Evolutionary conservation across 2,113 vertebrate species (phyloP).

Genomic region (Rhizomys pruinosus): DNA sequence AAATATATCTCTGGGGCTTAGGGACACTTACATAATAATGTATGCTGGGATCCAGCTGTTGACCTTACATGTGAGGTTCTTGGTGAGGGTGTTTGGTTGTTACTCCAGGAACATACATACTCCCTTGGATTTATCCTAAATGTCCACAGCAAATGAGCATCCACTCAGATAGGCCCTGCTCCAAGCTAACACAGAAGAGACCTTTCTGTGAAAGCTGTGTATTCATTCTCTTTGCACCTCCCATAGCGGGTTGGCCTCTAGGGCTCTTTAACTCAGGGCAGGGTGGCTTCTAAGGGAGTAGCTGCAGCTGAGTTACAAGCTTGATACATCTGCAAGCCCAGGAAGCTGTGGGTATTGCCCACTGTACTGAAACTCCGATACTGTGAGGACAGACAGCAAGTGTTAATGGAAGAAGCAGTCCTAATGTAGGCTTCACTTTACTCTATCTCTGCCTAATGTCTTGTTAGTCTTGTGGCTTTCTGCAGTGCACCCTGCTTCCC

Average conservation of each 20-base stretch:
- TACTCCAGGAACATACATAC: neutral
- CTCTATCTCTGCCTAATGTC: neutral
- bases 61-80: neutral
- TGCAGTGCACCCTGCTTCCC: too few species aligned
- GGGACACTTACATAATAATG: neutral
- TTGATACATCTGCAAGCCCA: rapidly evolving
- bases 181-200: too few species aligned
- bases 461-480: too few species aligned
- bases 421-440: rapidly evolving
- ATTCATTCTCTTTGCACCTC: too few species aligned
- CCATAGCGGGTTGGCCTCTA: rapidly evolving
- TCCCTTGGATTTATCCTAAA: too few species aligned
- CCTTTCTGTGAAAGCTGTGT: rapidly evolving
- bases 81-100: neutral
- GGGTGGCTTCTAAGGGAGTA: too few species aligned
- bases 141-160: neutral
- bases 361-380: neutral
- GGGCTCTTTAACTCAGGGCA: rapidly evolving
- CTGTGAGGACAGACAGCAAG: rapidly evolving
- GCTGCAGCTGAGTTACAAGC: neutral
- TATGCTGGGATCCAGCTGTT: neutral
- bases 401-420: neutral
- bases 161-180: neutral
- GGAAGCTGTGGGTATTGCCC: neutral
- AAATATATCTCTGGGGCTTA: too few species aligned